Base-by-base conservation (phyloP, 2,113 vertebrate genomes). In the Pelvicachromis taeniatus region DNA sequence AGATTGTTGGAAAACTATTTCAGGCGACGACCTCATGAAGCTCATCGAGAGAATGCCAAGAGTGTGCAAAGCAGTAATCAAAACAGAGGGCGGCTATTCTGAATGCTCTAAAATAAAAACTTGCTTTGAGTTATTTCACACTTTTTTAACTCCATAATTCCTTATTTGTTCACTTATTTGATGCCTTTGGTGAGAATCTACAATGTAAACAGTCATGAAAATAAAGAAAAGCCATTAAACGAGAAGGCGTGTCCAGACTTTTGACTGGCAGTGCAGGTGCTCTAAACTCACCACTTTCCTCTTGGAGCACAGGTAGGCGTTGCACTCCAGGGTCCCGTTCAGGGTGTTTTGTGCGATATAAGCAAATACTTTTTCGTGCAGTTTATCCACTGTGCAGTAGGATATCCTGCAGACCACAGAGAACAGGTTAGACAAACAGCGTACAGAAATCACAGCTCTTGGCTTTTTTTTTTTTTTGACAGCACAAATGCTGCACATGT, bases 331-430 rank as follows among this genome's bases (percentile, higher is more conserved):
- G 21, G 94, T 98, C 93, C 98, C 97, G 0, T 92, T 98, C 55
- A 97, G 95, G 88, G 97, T 97, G 95, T 96, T 98, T 94, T 99
- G 98, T 38, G 97, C 97, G 3, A 99, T 99, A 91, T 98, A 99
- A 8, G 98, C 98, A 84, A 99, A 99, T 65, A 99, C 97, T 85
- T 98, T 99, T 70, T 97, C 96, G 0, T 99, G 97, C 85, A 95
- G 94, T 94, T 98, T 99, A 96, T 99, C 98, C 78, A 98, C 98
- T 0, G 98, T 98, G 94, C 98, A 99, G 95, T 98, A 99, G 61
- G 98, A 99, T 93, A 99, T 98, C 94, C 98, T 99, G 96, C 17
- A 56, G 73, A 54, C 19, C 50, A 21, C 56, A 55, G 80, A 81
- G 14, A 58, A 87, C 48, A 55, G 78, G 80, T 92, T 81, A 89